Conservation (phyloP, 2,888 invertebrate species). For the Tinea pellionella region DNA sequence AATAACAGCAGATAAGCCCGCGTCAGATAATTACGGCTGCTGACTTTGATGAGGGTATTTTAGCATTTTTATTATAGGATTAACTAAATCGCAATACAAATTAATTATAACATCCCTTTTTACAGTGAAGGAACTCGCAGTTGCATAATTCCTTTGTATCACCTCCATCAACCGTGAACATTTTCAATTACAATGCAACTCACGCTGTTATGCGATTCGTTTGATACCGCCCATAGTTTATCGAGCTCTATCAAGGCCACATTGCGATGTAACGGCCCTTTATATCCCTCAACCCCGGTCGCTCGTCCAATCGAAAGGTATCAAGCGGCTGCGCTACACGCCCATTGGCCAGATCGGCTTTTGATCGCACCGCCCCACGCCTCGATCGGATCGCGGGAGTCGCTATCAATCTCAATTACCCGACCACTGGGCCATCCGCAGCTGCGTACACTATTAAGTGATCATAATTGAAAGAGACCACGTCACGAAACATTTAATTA, state of each 20-base stretch:
- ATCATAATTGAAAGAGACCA: constrained; percentile 27
- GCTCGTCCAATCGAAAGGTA: constrained; percentile 40
- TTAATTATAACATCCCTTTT: neutral
- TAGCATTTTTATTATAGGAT: neutral
- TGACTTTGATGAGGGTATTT: constrained; percentile 35
- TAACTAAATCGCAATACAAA: neutral
- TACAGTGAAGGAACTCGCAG: too few relatives aligned
- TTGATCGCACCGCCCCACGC: constrained; percentile 64
- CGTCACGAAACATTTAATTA: constrained; percentile 1
- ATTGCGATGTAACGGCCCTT: constrained; percentile 29
- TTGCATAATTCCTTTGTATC: too few relatives aligned
- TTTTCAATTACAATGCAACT: too few relatives aligned
- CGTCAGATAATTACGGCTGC: constrained; percentile 38
- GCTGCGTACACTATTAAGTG: constrained; percentile 22
- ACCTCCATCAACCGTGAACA: too few relatives aligned
- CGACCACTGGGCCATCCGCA: constrained; percentile 13
- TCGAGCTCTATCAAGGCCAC: constrained; percentile 5
- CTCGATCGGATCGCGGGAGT: constrained; percentile 25
- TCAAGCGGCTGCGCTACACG: constrained; percentile 29
- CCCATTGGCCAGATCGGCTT: constrained; percentile 61
- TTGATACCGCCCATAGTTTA: constrained; percentile 7
- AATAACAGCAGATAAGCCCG: constrained; percentile 51
- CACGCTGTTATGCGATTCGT: neutral
- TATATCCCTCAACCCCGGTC: constrained; percentile 48
- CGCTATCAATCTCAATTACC: constrained; percentile 58